Evolutionary conservation across 1,140 invertebrate genomes (phyloP), one percentile per base, ranked within the genome.

Genomic region (Centruroides vittatus): DNA sequence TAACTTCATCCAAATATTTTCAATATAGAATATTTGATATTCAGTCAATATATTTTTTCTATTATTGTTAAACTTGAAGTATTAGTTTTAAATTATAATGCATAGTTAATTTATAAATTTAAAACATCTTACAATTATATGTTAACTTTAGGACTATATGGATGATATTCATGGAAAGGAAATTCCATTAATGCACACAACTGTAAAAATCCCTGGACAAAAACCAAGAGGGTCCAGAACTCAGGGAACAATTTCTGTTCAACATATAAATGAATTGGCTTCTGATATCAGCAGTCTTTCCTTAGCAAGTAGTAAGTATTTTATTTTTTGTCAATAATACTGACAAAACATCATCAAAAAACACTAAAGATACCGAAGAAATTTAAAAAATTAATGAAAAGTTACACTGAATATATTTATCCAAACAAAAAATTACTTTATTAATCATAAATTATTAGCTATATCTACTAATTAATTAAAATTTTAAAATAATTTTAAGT

Each of bases 161-260:
- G 90, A 97, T 69, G 89, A 98, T 76, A 82, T 88, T 23, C 92
- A 95, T 75, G 93, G 91, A 11, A 98, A 98, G 78, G 93, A 97
- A 74, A 96, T 98, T 68, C 86, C 90, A 23, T 75, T 98, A 36
- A 90, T 94, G 70, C 93, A 93, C 68, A 94, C 96, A 12, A 98
- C 94, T 1, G 94, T 98, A 5, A 97, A 98, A 78, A 89, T 97
- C 34, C 93, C 94, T 36, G 94, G 94, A 3, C 90, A 92, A 73
- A 90, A 89, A 70, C 91, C 89, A 0, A 79, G 89, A 66, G 89
- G 89, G 36, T 90, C 88, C 1, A 89, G 88, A 71, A 84, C 86
- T n/a, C 84, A 35, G 65, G 58, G 54, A 61, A 59, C 59, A 62
- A 49, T 57, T 35, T 60, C 58, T 55, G 60, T 59, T n/a, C 55